phyloP scores from a whole-genome alignment of 2,888 invertebrate species.

The Agapostemon virescens region DNA sequence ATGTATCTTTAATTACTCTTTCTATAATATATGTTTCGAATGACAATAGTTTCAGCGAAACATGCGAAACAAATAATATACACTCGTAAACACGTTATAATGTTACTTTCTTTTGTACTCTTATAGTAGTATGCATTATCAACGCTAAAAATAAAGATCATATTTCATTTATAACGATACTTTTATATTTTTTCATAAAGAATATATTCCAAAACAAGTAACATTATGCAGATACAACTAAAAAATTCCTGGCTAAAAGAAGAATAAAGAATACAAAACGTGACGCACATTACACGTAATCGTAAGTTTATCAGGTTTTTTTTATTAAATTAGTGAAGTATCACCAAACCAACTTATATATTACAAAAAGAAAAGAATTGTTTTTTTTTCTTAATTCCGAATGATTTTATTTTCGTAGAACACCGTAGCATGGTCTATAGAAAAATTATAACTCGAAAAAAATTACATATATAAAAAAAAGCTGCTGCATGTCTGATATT shows the following conservation, averaged over 20 bases:
- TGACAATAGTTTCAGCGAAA: slow-evolving; percentile 17
- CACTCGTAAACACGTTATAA: background rate
- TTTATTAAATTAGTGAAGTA: slow-evolving; percentile 54
- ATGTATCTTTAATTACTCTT: slow-evolving; percentile 8
- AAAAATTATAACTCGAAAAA: slow-evolving; percentile 65
- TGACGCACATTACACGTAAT: slow-evolving; percentile 38
- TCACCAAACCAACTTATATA: slow-evolving; percentile 44
- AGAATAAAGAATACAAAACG: slow-evolving; percentile 42
- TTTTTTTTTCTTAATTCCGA: slow-evolving; percentile 56
- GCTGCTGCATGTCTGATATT: slow-evolving; percentile 34
- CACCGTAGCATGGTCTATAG: slow-evolving; percentile 61
- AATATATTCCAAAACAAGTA: slow-evolving; percentile 54
- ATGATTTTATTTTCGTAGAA: slow-evolving; percentile 65
- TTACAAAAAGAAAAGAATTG: slow-evolving; percentile 56
- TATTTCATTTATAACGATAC: slow-evolving; percentile 48
- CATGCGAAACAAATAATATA: slow-evolving; percentile 8
- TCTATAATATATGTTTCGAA: slow-evolving; percentile 8
- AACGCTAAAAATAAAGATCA: slow-evolving; percentile 41
- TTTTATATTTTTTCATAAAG: slow-evolving; percentile 51
- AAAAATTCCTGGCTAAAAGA: slow-evolving; percentile 31
- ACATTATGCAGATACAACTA: slow-evolving; percentile 38
- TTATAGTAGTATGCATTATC: slow-evolving; percentile 3
- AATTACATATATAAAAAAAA: slow-evolving; percentile 50
- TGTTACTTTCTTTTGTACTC: slow-evolving; percentile 25
- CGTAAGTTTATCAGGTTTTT: slow-evolving; percentile 47